Evolutionary conservation across 2,888 invertebrate species (phyloP).

Genomic region (Leptarthrus brevirostris): DNA sequence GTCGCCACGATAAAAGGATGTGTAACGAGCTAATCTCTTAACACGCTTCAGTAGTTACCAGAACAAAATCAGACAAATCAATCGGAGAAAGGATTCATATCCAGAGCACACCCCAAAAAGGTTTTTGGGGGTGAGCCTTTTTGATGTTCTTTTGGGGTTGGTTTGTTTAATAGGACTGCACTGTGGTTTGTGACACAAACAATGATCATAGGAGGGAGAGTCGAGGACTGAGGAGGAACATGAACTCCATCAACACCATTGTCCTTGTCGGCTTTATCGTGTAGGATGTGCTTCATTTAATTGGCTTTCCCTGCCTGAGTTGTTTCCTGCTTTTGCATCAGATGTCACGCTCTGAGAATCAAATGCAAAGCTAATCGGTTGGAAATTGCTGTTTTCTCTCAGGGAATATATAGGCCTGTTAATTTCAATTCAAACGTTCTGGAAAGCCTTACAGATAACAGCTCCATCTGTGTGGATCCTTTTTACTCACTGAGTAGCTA

Average conservation of each 20-base stretch:
- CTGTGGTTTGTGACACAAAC: constrained; percentile 41
- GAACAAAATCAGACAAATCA: constrained; percentile 47
- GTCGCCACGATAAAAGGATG: constrained; percentile 10
- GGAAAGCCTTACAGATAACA: constrained; percentile 19
- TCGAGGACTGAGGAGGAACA: background rate
- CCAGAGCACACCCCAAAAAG: constrained; percentile 3
- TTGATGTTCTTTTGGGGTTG: constrained; percentile 51
- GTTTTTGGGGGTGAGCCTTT: constrained; percentile 32
- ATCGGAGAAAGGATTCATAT: constrained; percentile 50
- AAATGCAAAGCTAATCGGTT: constrained; percentile 54
- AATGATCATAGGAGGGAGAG: background rate
- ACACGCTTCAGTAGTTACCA: constrained; percentile 49
- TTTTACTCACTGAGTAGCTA: background rate
- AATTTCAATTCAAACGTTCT: constrained; percentile 1
- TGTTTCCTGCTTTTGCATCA: constrained; percentile 20
- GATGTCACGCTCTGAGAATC: constrained; percentile 24
- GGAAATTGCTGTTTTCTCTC: constrained; percentile 51
- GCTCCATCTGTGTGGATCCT: constrained; percentile 11
- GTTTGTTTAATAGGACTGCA: constrained; percentile 38
- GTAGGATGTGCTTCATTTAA: constrained; percentile 43
- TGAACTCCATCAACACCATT: constrained; percentile 1
- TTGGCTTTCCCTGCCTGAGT: constrained; percentile 49
- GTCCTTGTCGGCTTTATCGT: constrained; percentile 13
- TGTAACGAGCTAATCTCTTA: constrained; percentile 50
- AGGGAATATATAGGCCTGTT: background rate